Percentiles rank a stretch among this genome's conserved stretches.
Conservation (phyloP, 1,140 invertebrate species). For the Druon quercuslanigerum region DNA sequence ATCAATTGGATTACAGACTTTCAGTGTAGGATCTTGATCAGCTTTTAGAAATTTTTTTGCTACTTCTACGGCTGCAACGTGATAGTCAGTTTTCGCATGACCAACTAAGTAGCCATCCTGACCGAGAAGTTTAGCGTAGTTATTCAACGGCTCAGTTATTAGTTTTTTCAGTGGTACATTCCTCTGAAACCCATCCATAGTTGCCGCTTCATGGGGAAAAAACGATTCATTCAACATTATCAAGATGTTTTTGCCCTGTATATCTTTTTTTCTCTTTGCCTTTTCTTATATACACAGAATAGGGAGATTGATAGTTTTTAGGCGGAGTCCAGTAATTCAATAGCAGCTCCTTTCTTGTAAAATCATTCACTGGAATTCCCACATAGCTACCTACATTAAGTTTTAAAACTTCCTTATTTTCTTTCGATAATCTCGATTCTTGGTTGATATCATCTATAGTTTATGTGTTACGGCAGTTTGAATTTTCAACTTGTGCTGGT, state of each 20-base stretch:
- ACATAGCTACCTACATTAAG: slow-evolving; percentile 5
- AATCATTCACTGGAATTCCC: not conserved
- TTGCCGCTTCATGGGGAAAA: not conserved
- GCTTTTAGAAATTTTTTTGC: not conserved
- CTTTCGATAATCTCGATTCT: too few relatives aligned
- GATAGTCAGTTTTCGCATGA: slow-evolving; percentile 1
- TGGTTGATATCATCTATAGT: too few relatives aligned
- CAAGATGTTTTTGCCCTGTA: slow-evolving; percentile 11
- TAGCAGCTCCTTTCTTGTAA: slow-evolving; percentile 15
- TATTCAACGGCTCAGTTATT: not conserved
- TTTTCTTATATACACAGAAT: not conserved
- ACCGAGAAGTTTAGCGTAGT: not conserved
- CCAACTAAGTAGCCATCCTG: not conserved
- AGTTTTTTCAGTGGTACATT: not conserved
- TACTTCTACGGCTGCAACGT: not conserved
- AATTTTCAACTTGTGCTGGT: too few relatives aligned
- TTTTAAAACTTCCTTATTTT: too few relatives aligned
- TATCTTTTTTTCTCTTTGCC: not conserved
- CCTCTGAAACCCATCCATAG: not conserved
- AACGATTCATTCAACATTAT: not conserved
- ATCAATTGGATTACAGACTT: not conserved
- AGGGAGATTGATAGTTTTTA: not conserved
- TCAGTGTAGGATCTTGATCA: not conserved
- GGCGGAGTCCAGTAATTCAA: slow-evolving; percentile 4
- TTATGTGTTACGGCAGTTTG: too few relatives aligned